Evolutionary conservation across 2,113 vertebrate genomes (phyloP).

Genomic region (Corapipo altera): DNA sequence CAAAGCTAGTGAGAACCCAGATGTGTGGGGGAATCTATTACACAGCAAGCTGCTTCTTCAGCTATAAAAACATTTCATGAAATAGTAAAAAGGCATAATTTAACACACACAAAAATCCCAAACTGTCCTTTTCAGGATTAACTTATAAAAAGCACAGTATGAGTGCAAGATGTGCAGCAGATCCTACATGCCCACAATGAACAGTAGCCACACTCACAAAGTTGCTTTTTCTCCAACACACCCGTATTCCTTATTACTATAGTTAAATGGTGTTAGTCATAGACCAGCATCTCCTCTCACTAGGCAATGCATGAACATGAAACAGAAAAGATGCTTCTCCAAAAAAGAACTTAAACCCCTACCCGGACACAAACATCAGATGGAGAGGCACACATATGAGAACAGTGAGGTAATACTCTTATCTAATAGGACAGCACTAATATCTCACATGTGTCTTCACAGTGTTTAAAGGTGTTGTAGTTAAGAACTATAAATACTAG

Average conservation of each 20-base stretch:
- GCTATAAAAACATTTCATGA: neutral
- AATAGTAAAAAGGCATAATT: neutral
- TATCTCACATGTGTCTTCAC: accelerated
- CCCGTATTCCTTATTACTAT: neutral
- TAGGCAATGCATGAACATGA: neutral
- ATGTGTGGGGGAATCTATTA: neutral
- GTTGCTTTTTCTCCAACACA: neutral
- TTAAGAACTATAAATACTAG: neutral
- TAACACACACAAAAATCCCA: neutral
- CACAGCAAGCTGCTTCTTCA: neutral
- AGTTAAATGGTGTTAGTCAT: neutral
- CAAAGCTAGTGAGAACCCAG: neutral
- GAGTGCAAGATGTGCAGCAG: neutral
- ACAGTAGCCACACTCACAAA: neutral
- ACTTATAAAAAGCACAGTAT: neutral
- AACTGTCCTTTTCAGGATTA: neutral
- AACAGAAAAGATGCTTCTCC: neutral
- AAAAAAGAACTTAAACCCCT: neutral
- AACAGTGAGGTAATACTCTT: neutral
- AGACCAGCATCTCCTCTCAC: neutral
- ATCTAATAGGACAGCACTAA: neutral
- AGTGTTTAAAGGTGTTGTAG: neutral
- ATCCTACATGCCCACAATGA: neutral
- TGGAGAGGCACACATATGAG: neutral
- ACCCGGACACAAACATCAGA: neutral